These are phyloP conservation scores for Alces alces DNA, from an alignment of 2,113 vertebrate genomes.

Conservation along the genomic window DNA sequence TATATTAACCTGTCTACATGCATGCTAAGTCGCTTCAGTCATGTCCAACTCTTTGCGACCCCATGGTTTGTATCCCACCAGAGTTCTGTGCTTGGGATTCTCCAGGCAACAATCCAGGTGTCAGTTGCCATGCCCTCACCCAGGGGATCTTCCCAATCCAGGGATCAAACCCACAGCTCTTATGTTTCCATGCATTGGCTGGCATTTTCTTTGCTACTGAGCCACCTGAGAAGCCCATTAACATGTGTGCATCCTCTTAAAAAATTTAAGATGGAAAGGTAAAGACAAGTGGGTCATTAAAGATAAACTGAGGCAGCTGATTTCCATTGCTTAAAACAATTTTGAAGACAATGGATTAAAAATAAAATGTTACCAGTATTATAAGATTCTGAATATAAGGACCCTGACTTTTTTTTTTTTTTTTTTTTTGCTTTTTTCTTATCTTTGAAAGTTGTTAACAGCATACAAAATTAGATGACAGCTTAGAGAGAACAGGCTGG, in stretches of 20 bases:
- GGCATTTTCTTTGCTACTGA: neutral
- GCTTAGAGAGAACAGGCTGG: neutral
- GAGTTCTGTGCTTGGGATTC: neutral
- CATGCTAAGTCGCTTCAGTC: accelerated
- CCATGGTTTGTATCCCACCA: neutral
- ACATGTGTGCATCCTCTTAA: neutral
- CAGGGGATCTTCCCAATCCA: neutral
- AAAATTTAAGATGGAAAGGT: neutral
- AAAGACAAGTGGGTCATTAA: conserved; percentile 13
- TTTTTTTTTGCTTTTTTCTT: neutral
- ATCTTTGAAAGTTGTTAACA: neutral
- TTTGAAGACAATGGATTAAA: neutral
- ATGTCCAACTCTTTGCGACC: neutral
- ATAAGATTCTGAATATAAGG: neutral
- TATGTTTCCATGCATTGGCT: neutral
- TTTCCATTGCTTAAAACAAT: neutral
- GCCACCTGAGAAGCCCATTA: neutral
- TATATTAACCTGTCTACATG: neutral
- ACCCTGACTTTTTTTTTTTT: neutral
- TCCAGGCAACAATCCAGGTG: neutral
- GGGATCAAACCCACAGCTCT: neutral
- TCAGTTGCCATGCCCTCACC: neutral
- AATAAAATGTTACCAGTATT: neutral
- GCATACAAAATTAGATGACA: neutral
- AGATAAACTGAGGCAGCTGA: neutral